Conservation (phyloP, 1,140 invertebrate species). For the Chionoecetes opilio region DNA sequence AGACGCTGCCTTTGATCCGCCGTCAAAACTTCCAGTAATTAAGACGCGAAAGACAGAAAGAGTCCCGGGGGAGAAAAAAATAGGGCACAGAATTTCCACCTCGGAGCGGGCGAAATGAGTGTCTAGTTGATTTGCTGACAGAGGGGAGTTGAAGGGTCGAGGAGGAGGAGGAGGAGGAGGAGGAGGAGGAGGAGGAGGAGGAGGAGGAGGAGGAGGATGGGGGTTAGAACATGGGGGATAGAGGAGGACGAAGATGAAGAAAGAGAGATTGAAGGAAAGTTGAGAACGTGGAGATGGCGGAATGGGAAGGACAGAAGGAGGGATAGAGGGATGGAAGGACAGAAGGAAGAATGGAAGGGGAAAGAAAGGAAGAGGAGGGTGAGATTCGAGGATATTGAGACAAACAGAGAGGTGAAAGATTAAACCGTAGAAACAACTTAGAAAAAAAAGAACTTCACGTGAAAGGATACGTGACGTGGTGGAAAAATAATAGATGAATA, state of each 20-base stretch:
- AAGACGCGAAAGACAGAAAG: constrained; percentile 75
- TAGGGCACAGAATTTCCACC: constrained; percentile 64
- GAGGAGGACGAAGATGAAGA: constrained; percentile 45
- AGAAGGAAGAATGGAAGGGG: too few relatives aligned
- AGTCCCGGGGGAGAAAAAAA: constrained; percentile 55
- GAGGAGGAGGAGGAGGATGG: background rate
- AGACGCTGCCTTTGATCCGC: constrained; percentile 57
- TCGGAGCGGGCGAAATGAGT: constrained; percentile 72
- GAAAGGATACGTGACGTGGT: too few relatives aligned
- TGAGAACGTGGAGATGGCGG: constrained; percentile 37
- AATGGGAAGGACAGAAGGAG: background rate
- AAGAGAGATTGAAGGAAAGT: too few relatives aligned
- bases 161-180: background rate
- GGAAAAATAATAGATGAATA: too few relatives aligned
- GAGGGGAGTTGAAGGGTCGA: background rate
- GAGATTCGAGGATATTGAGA: too few relatives aligned
- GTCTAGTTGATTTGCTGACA: constrained; percentile 71
- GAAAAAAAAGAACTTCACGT: too few relatives aligned
- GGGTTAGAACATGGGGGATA: background rate
- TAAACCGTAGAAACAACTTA: too few relatives aligned
- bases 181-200: background rate
- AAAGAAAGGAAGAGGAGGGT: too few relatives aligned
- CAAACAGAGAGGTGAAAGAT: too few relatives aligned
- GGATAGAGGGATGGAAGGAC: too few relatives aligned
- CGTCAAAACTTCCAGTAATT: constrained; percentile 75